Base-by-base conservation (phyloP, 2,797 vertebrate genomes). In the Phyllotis vaccarum region DNA sequence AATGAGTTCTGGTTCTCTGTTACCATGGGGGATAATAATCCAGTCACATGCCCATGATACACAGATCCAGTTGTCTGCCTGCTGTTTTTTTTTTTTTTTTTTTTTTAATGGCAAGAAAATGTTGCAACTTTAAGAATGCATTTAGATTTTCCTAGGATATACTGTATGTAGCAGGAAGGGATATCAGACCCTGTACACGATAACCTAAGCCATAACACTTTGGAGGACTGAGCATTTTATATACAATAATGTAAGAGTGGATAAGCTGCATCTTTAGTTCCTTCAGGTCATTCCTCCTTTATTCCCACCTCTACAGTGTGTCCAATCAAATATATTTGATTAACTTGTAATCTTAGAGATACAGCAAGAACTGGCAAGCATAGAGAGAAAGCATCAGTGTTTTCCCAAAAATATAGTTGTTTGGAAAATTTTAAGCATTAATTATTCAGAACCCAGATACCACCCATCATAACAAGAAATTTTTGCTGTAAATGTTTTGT, bases 61-160 rank as follows among this genome's bases (percentile, higher is more conserved):
- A 70, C 27, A 46, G 89, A 93, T 91, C 72, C 72, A 95, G 89
- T 27, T 87, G 68, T 90, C 82, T 74, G 68, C 52, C 86, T 92
- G 54, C 79, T 95, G n/a, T 92, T 24, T 40, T n/a, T 91, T 94
- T 96, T 86, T 89, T 91, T 95, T 40, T 96, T 49, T 49, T 49
- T 49, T 49, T 49, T 49, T 49, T 49, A 95, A 94, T 95, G 79
- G 90, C 96, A 97, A 97, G 96, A 96, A 95, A 97, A 94, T 89
- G 52, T 91, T 94, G 27, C 24, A 74, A 83, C 60, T 95, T 85
- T 64, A 96, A 86, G 76, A 70, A 70, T 66, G 86, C 92, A 87
- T 27, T 96, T 93, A 96, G 75, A 89, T 79, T 87, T 95, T 58
- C 78, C 70, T 93, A 88, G 81, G 62, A 83, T 70, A 86, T 82